Base-by-base conservation (phyloP, 2,888 invertebrate genomes). In the Dugesia japonica region DNA sequence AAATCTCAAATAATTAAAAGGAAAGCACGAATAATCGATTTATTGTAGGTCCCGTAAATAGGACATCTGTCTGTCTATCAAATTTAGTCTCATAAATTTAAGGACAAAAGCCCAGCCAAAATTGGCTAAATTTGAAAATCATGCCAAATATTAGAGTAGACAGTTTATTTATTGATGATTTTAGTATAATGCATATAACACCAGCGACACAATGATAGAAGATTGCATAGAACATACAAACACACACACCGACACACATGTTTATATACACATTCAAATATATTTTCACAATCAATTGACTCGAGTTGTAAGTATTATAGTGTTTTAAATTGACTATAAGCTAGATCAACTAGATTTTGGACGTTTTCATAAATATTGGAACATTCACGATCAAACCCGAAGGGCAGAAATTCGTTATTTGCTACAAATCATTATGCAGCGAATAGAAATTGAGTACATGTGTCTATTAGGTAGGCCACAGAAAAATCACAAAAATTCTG, bases 321-420 rank as follows among this genome's bases (percentile, higher is more conserved):
- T n/a, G n/a, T n/a, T n/a, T n/a, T n/a, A n/a, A n/a, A n/a, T n/a
- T 23, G 56, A 56, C 23, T n/a, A 56, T 9, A 56, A 56, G 56
- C 56, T 56, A 23, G 56, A 56, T 56, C 56, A 56, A 56, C 56
- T 56, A 56, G 56, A 56, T 56, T 56, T 56, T n/a, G 56, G 56
- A 56, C 4, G 56, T 56, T 56, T 56, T n/a, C 56, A 56, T 56
- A 56, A 23, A 56, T 56, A 56, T 56, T 56, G 56, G 56, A 56
- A 56, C 23, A 56, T 56, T 56, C 56, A 20, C 56, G 56, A 56
- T 56, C 56, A 56, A 23, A 56, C 56, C 56, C 56, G 56, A 56
- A 56, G 17, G 56, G n/a, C 20, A 23, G 56, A 56, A 56, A 56
- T 23, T 56, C 56, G 56, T n/a, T 56, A 56, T 56, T 56, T 56